These are phyloP conservation scores for Anoura caudifer DNA, from an alignment of 2,113 vertebrate genomes.

Conservation along the genomic window DNA sequence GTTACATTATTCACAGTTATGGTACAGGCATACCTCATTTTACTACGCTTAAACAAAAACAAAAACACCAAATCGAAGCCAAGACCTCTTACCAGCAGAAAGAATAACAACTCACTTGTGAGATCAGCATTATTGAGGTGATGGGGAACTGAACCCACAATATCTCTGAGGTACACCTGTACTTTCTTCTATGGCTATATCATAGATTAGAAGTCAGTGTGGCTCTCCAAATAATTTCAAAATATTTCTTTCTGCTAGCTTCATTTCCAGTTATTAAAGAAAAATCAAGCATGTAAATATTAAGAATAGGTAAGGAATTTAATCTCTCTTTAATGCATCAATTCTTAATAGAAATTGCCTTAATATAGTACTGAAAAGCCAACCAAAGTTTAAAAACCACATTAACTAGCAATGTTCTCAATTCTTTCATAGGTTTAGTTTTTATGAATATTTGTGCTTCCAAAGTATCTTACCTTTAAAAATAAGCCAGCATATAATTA, in stretches of 20 bases:
- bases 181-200: neutral
- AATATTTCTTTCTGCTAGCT: neutral
- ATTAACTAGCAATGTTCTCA: neutral
- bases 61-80: neutral
- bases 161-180: neutral
- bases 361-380: neutral
- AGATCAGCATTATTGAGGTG: neutral
- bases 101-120: neutral
- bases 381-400: neutral
- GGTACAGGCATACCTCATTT: neutral
- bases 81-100: neutral
- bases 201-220: neutral
- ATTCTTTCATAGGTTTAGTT: neutral
- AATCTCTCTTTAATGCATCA: neutral
- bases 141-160: neutral
- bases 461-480: neutral
- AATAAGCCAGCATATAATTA: neutral
- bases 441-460: neutral
- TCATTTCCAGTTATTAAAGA: neutral
- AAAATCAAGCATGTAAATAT: neutral
- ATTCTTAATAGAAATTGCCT: neutral
- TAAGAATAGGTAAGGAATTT: neutral
- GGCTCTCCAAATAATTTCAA: conserved; percentile 19
- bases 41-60: neutral
- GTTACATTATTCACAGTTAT: neutral